These are phyloP conservation scores for Ibycter americanus DNA, from an alignment of 2,797 vertebrate genomes.

Conservation along the genomic window DNA sequence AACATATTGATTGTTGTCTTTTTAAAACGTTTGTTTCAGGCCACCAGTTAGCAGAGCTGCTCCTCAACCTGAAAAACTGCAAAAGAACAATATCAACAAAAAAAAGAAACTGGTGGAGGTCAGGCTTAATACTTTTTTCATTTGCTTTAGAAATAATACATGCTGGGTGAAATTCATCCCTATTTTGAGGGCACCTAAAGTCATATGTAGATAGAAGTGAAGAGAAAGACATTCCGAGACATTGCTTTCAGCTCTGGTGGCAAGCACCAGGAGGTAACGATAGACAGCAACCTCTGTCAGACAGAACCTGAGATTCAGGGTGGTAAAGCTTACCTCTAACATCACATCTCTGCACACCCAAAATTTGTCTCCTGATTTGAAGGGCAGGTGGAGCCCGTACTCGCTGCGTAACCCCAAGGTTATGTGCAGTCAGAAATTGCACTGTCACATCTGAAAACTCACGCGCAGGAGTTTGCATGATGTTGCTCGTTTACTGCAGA, in stretches of 20 bases:
- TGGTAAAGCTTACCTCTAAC: neutral
- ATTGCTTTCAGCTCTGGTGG: neutral
- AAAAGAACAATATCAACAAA: constrained; percentile 91
- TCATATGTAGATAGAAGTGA: neutral
- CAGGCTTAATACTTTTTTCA: neutral
- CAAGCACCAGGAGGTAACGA: neutral
- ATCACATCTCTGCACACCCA: neutral
- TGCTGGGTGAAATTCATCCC: neutral
- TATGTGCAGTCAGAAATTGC: neutral
- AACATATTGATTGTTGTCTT: neutral
- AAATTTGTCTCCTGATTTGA: neutral
- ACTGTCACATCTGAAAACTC: neutral
- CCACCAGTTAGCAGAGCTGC: constrained; percentile 93
- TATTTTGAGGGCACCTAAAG: neutral
- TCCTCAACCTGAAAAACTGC: constrained; percentile 92
- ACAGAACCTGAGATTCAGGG: neutral
- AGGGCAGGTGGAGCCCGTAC: neutral
- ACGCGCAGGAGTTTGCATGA: accelerated
- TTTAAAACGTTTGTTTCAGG: constrained; percentile 70
- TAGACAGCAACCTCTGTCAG: neutral
- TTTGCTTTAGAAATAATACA: neutral
- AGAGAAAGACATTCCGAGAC: neutral
- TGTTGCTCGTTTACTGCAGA: neutral
- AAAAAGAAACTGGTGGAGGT: constrained; percentile 94
- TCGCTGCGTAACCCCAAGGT: neutral